Conservation (phyloP, 2,797 vertebrate genomes). For the Glossophaga mutica region DNA sequence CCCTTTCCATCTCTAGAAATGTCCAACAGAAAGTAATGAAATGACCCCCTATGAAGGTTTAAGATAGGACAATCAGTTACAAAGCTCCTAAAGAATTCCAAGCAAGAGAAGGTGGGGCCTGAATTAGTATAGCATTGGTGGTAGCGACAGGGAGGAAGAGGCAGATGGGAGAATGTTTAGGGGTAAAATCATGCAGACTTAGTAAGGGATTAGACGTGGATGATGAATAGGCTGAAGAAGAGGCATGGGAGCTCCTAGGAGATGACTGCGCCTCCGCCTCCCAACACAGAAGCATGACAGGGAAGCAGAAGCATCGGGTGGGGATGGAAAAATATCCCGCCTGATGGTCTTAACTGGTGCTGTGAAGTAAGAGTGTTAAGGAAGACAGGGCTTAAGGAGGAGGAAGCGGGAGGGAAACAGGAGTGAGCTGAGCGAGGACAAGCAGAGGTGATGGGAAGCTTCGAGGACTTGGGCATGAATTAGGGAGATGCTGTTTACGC, state of each 20-base stretch:
- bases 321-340: background rate
- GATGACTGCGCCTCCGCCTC: background rate
- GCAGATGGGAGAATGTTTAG: background rate
- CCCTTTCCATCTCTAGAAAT: background rate
- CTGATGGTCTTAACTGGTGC: background rate
- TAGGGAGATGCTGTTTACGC: background rate
- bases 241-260: background rate
- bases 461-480: background rate
- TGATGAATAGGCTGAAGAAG: background rate
- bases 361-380: background rate
- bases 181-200: background rate
- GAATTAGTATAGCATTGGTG: background rate
- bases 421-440: background rate
- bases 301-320: background rate
- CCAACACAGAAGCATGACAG: fast-evolving
- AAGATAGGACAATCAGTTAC: background rate
- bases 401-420: background rate
- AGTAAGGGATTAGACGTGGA: background rate
- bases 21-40: background rate
- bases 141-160: background rate
- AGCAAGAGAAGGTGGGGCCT: background rate
- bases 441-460: background rate
- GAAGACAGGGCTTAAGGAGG: background rate
- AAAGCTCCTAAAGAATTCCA: background rate
- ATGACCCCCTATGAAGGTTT: background rate